Evolutionary conservation across 2,113 vertebrate species (phyloP).

Genomic region (Mobula birostris): DNA sequence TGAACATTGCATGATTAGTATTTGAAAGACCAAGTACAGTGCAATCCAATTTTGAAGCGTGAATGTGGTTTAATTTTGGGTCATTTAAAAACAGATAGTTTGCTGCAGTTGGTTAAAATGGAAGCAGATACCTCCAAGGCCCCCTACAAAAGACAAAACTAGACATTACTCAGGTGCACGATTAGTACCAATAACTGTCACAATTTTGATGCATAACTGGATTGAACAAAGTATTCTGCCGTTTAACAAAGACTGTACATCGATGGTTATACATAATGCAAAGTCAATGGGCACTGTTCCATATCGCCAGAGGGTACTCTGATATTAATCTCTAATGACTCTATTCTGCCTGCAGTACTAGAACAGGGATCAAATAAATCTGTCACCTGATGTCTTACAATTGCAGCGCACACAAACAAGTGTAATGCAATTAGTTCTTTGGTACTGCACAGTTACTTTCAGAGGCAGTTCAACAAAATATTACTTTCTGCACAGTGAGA

Average conservation of each 20-base stretch:
- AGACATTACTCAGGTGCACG: not conserved
- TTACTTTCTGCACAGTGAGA: not conserved
- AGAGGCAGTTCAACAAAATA: not conserved
- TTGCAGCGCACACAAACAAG: not conserved
- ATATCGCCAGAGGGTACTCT: not conserved
- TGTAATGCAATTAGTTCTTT: not conserved
- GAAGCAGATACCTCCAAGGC: not conserved
- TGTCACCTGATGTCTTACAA: not conserved
- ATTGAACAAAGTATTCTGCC: not conserved
- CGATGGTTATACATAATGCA: not conserved
- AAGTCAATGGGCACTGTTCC: not conserved
- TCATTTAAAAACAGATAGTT: not conserved
- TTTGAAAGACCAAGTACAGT: too few species aligned
- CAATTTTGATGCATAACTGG: not conserved
- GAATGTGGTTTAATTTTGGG: not conserved
- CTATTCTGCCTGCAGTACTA: not conserved
- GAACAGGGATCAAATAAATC: not conserved
- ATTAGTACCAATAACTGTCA: not conserved
- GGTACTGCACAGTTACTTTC: not conserved
- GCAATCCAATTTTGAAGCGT: not conserved
- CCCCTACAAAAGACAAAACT: not conserved
- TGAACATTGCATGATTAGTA: too few species aligned
- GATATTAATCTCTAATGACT: not conserved
- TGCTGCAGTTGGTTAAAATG: not conserved
- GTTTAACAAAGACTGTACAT: not conserved